Evolutionary conservation across 2,113 vertebrate species (phyloP), one percentile per base, ranked within the genome.

Genomic region (Pseudorasbora parva): DNA sequence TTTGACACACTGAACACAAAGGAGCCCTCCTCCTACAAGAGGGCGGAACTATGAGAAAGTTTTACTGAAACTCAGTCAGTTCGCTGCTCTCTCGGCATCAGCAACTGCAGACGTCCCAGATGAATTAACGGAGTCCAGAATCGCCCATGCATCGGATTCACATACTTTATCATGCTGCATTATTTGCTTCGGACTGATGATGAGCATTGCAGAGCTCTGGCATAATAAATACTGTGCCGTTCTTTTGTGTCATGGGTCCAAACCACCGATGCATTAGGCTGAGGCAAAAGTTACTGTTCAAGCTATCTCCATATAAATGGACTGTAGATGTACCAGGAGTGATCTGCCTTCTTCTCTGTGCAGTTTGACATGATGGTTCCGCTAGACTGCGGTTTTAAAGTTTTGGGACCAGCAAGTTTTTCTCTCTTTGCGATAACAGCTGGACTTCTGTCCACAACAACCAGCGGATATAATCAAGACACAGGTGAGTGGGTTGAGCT

Each of bases 21-120:
- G 88, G 84, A 72, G n/a, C 23, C 41, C 89, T 92, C 93, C 91
- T 93, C 91, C 93, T 92, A 87, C 93, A 91, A 89, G 88, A 93
- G 93, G 93, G 94, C 89, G 94, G 93, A 82, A 89, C 89, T 87
- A 66, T 75, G 62, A 10, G 72, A 87, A 92, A 93, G 88, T 89
- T 90, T 83, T 43, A 71, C 90, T 92, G 78, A 91, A 66, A 84
- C 72, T 92, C 93, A 89, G 81, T 92, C 93, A 89, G 81, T 89
- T 92, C 90, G 0, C 45, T 64, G 78, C 87, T 92, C 89, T 90
- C 87, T 81, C 84, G 87, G 60, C 47, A 82, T 49, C 76, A 45
- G 69, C 17, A 59, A 59, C 72, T 45, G 62, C 66, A 27, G 12
- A 4, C 25, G 45, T 60, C 79, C 84, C 84, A 78, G 84, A 19